Percentiles rank a stretch among this genome's conserved stretches.
These are phyloP conservation scores for Unio delphinus DNA, from an alignment of 2,888 invertebrate species.

Conservation along the genomic window DNA sequence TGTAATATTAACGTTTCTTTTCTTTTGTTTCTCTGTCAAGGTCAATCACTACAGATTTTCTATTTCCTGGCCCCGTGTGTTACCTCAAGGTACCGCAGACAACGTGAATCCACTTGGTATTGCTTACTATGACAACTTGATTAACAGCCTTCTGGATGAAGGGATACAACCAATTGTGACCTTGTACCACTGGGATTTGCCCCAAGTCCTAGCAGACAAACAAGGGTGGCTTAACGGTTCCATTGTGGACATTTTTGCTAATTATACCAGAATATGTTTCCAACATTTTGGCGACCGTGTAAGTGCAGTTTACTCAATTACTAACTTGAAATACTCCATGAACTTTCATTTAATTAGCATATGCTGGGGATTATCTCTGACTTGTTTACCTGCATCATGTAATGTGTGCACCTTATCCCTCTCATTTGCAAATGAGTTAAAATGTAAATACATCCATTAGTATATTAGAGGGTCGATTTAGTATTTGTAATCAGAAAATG, in stretches of 20 bases:
- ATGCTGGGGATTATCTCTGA: too few relatives aligned
- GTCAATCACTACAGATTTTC: constrained; percentile 71
- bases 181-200: constrained; percentile 72
- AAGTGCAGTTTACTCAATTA: background rate
- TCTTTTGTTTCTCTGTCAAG: constrained; percentile 26
- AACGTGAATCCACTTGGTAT: constrained; percentile 79
- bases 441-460: too few relatives aligned
- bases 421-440: too few relatives aligned
- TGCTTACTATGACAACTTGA: constrained; percentile 82
- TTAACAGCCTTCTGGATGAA: constrained; percentile 78
- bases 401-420: too few relatives aligned
- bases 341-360: too few relatives aligned
- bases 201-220: constrained; percentile 62
- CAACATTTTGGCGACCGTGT: constrained; percentile 62
- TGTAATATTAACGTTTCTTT: background rate
- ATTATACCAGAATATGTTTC: constrained; percentile 67
- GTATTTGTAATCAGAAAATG: too few relatives aligned
- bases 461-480: too few relatives aligned
- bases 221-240: constrained; percentile 68
- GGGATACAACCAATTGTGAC: constrained; percentile 76
- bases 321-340: too few relatives aligned
- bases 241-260: constrained; percentile 57
- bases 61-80: constrained; percentile 81
- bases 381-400: too few relatives aligned
- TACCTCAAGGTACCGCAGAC: constrained; percentile 76